phyloP scores from a whole-genome alignment of 2,797 vertebrate species.

The Muscicapa comitata region DNA sequence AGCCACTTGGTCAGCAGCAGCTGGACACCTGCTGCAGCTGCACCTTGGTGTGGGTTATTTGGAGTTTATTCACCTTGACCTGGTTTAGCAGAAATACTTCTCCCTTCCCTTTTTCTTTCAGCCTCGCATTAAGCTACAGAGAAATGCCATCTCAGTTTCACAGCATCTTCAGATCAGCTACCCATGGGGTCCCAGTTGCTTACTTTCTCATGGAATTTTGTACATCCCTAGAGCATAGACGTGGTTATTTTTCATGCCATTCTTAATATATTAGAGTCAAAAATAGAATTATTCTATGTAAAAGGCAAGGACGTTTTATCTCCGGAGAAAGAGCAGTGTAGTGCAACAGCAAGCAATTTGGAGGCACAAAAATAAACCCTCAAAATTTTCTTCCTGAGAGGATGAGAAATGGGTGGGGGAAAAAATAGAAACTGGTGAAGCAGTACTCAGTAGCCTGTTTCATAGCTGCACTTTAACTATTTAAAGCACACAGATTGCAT shows the following conservation, averaged over 20 bases:
- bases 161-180: neutral
- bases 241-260: conserved; percentile 3
- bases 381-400: neutral
- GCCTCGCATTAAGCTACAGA: neutral
- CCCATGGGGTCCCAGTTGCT: neutral
- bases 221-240: neutral
- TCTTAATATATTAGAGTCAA: neutral
- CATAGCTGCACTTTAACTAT: neutral
- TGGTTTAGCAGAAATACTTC: neutral
- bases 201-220: conserved; percentile 40
- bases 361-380: conserved; percentile 36
- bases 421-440: neutral
- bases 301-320: neutral
- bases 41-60: rapidly evolving
- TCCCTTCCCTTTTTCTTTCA: neutral
- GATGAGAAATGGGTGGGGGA: neutral
- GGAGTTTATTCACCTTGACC: conserved; percentile 27
- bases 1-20: neutral
- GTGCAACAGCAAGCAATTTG: conserved; percentile 8
- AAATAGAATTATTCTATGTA: conserved; percentile 46
- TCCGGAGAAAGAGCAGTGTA: conserved; percentile 2
- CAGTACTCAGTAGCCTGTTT: neutral
- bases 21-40: neutral
- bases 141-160: neutral
- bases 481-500: neutral